phyloP scores from a whole-genome alignment of 2,113 vertebrate species.

The Felis catus region DNA sequence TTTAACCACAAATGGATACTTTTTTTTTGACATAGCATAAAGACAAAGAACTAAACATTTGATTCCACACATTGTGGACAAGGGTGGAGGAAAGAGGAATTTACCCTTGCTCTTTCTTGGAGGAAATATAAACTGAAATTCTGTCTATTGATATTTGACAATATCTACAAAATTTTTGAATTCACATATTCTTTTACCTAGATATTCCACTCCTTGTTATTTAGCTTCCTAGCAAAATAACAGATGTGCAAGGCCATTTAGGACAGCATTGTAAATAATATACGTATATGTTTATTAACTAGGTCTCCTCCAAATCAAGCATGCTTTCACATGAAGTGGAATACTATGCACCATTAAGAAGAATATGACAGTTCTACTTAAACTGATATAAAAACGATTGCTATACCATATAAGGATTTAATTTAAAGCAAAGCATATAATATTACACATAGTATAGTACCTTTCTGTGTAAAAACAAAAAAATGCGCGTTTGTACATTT shows the following conservation, averaged over 20 bases:
- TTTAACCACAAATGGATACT: neutral
- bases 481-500: neutral
- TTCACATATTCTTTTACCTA: neutral
- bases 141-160: neutral
- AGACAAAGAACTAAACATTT: neutral
- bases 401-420: neutral
- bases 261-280: neutral
- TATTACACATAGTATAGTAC: neutral
- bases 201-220: neutral
- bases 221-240: slow-evolving; percentile 24
- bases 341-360: neutral
- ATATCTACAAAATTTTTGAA: neutral
- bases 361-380: neutral
- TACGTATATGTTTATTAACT: neutral
- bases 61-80: neutral
- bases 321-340: neutral
- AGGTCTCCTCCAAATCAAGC: neutral
- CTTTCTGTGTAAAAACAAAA: slow-evolving; percentile 14
- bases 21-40: neutral
- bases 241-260: neutral
- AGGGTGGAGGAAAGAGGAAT: rapidly evolving
- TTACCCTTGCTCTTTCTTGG: neutral
- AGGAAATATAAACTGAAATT: neutral
- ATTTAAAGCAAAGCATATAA: neutral
- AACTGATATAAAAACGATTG: neutral